phyloP scores from a whole-genome alignment of 2,888 invertebrate species.

The Leucophenga maculata region DNA sequence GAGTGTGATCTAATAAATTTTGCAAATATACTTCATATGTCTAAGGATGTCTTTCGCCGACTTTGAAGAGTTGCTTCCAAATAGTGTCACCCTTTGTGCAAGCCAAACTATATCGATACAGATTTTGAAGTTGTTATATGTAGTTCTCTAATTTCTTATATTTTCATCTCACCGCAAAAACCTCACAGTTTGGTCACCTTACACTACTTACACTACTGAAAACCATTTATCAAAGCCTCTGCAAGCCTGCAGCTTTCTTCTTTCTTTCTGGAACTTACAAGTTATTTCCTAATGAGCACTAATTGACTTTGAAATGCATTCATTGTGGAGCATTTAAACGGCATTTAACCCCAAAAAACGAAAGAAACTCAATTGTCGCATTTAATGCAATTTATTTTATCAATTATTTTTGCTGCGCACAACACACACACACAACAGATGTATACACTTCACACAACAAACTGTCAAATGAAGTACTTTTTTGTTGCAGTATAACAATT shows the following conservation, averaged over 20 bases:
- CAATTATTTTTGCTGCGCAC: conserved; percentile 16
- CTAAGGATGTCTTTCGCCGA: too few relatives aligned
- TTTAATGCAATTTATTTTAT: conserved; percentile 7
- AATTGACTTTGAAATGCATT: conserved; percentile 61
- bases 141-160: too few relatives aligned
- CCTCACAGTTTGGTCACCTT: conserved; percentile 25
- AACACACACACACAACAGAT: too few relatives aligned
- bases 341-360: conserved; percentile 40
- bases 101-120: too few relatives aligned
- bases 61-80: too few relatives aligned
- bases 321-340: conserved; percentile 43
- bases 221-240: conserved; percentile 44
- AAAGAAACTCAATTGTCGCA: conserved; percentile 2
- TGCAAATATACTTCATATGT: too few relatives aligned
- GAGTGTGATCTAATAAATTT: too few relatives aligned
- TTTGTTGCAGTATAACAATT: too few relatives aligned
- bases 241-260: conserved; percentile 13
- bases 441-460: background rate
- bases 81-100: too few relatives aligned
- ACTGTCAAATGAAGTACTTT: conserved; percentile 16
- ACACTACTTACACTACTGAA: conserved; percentile 41
- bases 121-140: too few relatives aligned
- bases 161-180: background rate
- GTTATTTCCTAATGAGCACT: conserved; percentile 62
- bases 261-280: conserved; percentile 25